Conservation (phyloP, 1,140 invertebrate genomes). For the Brachionus angularis region DNA sequence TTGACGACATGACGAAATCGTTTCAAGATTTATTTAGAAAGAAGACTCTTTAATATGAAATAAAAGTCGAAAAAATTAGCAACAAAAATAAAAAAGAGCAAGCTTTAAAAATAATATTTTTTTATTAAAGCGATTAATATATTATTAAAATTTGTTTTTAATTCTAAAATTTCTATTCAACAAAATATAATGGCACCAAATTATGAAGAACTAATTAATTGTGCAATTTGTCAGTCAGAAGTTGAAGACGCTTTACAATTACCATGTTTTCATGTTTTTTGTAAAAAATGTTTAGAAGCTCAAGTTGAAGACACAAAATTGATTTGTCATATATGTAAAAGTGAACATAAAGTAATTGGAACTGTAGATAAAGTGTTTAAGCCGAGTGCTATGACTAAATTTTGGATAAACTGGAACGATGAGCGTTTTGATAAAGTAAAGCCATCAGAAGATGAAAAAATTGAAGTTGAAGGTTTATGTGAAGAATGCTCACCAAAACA, state of each 20-base stretch:
- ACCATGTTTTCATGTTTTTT: constrained; percentile 9
- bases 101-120: too few species aligned
- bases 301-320: background rate
- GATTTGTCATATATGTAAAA: constrained; percentile 1
- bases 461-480: background rate
- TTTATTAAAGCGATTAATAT: too few species aligned
- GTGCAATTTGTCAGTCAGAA: constrained; percentile 10
- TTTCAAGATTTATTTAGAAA: too few species aligned
- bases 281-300: background rate
- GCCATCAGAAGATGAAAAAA: background rate
- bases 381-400: background rate
- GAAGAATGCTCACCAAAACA: background rate
- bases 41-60: too few species aligned
- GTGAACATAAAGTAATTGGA: background rate
- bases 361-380: background rate
- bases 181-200: constrained; percentile 10
- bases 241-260: background rate
- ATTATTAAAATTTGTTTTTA: too few species aligned
- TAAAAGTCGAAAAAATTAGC: too few species aligned
- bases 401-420: constrained; percentile 4
- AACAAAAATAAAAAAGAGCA: too few species aligned
- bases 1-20: too few species aligned
- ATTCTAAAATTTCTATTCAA: too few species aligned
- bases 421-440: constrained; percentile 9
- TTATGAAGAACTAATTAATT: background rate